Evolutionary conservation across 2,113 vertebrate species (phyloP).

Genomic region (Tretioscincus oriximinensis): DNA sequence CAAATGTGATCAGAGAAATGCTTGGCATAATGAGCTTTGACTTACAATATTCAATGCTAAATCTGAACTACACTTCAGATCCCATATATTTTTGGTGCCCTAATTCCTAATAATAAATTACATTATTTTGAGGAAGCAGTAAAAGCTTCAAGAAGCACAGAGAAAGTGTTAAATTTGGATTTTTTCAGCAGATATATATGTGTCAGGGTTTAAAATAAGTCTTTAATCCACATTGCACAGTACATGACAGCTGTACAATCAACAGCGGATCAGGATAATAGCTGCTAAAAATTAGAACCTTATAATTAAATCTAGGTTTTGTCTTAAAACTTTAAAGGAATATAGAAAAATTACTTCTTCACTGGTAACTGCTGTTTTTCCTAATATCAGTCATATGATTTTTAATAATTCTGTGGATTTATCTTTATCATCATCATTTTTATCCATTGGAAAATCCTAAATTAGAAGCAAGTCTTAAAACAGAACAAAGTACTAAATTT

Average conservation of each 20-base stretch:
- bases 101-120: slow-evolving; percentile 41
- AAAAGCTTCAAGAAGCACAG: slow-evolving; percentile 10
- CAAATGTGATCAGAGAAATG: neutral
- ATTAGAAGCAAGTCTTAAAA: no score
- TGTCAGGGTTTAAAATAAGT: slow-evolving; percentile 48
- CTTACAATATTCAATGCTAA: neutral
- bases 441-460: no score
- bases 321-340: neutral
- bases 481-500: no score
- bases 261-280: slow-evolving; percentile 12
- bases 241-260: neutral
- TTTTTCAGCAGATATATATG: neutral
- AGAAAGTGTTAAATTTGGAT: slow-evolving; percentile 39
- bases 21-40: neutral
- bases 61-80: neutral
- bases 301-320: neutral
- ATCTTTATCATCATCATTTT: neutral
- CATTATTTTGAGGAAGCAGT: neutral
- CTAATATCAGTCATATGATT: neutral
- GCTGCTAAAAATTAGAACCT: neutral
- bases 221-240: neutral
- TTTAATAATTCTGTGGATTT: neutral
- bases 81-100: neutral
- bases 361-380: neutral
- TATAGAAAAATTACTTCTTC: neutral